phyloP scores from a whole-genome alignment of 2,888 invertebrate genomes.

The Dolichopus griseipennis region DNA sequence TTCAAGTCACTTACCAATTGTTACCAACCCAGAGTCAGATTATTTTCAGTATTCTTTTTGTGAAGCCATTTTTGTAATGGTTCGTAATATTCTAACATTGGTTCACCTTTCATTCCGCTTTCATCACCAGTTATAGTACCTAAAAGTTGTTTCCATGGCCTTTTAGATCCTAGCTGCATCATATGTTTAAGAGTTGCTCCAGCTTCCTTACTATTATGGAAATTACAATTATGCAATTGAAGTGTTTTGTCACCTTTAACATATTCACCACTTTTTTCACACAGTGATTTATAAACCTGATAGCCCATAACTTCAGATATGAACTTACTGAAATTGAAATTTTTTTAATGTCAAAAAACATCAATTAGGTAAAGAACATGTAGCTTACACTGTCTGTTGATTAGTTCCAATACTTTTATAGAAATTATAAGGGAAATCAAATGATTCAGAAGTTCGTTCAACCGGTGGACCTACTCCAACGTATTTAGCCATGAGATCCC shows the following conservation, averaged over 20 bases:
- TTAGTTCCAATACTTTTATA: constrained; percentile 58
- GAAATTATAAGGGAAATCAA: constrained; percentile 60
- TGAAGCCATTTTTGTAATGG: constrained; percentile 61
- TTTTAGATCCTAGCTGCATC: constrained; percentile 60
- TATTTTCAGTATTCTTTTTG: no score
- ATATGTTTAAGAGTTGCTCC: constrained; percentile 59
- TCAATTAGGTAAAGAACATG: background rate
- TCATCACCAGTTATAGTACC: background rate
- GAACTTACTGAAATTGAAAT: constrained; percentile 51
- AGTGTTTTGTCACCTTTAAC: constrained; percentile 53
- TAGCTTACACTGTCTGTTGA: constrained; percentile 49
- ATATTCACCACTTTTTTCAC: constrained; percentile 64
- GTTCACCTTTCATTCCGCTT: constrained; percentile 56
- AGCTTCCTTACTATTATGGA: constrained; percentile 66
- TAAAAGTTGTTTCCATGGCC: constrained; percentile 75
- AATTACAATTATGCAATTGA: constrained; percentile 75
- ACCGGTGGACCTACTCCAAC: constrained; percentile 58
- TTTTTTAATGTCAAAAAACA: background rate
- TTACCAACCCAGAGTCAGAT: no score
- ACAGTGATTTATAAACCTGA: constrained; percentile 67
- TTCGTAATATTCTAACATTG: constrained; percentile 69
- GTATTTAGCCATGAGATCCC: constrained; percentile 50
- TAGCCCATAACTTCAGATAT: constrained; percentile 75
- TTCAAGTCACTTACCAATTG: no score
- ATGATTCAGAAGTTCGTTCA: constrained; percentile 52